Percentiles rank a stretch among this genome's conserved stretches.
These are phyloP conservation scores for Kryphioiulus occultus DNA, from an alignment of 2,888 invertebrate species.

Conservation along the genomic window DNA sequence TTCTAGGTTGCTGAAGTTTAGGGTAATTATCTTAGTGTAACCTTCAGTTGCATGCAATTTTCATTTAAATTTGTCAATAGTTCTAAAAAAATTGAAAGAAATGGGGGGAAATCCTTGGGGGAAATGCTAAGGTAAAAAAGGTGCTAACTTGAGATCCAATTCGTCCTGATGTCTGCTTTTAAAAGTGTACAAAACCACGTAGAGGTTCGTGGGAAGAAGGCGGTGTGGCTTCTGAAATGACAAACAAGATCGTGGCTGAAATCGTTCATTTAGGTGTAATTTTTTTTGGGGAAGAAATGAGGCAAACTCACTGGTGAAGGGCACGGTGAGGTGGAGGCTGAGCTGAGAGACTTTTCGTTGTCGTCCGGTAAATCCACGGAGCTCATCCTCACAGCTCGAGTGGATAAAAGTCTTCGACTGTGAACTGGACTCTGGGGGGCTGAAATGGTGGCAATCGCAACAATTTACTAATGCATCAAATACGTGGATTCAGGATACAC, in stretches of 20 bases:
- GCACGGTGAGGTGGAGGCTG: slow-evolving; percentile 92
- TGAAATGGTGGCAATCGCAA: slow-evolving; percentile 59
- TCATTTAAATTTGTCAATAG: no score
- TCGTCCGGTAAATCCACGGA: slow-evolving; percentile 93
- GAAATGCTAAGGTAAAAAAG: neutral
- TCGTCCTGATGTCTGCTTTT: slow-evolving; percentile 93
- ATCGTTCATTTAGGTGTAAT: no score
- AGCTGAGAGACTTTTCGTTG: slow-evolving; percentile 87
- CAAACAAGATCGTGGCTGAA: neutral
- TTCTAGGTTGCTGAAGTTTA: no score
- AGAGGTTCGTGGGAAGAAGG: slow-evolving; percentile 86
- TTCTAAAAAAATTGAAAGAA: no score
- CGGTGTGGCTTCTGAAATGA: slow-evolving; percentile 78
- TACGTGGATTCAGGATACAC: neutral
- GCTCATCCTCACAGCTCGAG: slow-evolving; percentile 85
- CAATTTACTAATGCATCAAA: neutral
- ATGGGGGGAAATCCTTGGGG: no score
- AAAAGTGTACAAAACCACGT: slow-evolving; percentile 94
- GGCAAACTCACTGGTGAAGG: slow-evolving; percentile 76
- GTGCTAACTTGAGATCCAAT: slow-evolving; percentile 80
- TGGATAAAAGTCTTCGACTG: slow-evolving; percentile 73
- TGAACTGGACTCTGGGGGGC: slow-evolving; percentile 93
- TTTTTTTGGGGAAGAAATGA: no score
- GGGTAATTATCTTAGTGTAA: no score
- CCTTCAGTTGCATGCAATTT: no score